Evolutionary conservation across 2,113 vertebrate genomes (phyloP), one percentile per base, ranked within the genome.

Genomic region (Burhinus oedicnemus): DNA sequence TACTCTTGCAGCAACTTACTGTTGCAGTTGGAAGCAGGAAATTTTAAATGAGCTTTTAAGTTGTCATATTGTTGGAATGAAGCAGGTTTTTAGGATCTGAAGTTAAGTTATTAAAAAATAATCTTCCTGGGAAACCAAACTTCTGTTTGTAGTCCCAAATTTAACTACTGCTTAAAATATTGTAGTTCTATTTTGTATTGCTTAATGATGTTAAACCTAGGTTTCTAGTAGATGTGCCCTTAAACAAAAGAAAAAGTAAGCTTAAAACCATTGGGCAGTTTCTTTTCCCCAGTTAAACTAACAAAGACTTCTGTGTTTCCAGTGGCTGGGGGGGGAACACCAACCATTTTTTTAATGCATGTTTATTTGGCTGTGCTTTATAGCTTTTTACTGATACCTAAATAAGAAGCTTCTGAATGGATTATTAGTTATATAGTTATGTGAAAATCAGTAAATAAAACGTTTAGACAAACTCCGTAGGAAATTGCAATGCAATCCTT

Each of bases 261-360:
- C n/a, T 88, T 70, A 45, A 80, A 86, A 57, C 15, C 21, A 60
- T 81, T 55, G 8, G 15, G 26, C 55, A 60, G 23, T 38, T 81
- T 34, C 19, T 40, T 55, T 55, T 47, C n/a, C 23, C 2, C 5
- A 25, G 18, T 38, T 36, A 76, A 71, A 44, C 7, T 29, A 14
- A 32, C 26, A 76, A 8, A 18, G 5, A 65, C 15, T 49, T 19
- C 18, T 45, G 10, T n/a, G 4, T 83, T 72, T 64, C 44, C 5
- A 25, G 29, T 80, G 15, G 32, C 38, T 49, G 47, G 22, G 47
- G 47, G 21, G 21, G 9, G 11, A 49, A 22, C 22, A 49, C 21
- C 21, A 49, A 47, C 8, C 0, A 0, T 49, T 9, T 58, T 62
- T 87, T 64, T 62, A 52, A 7, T 19, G 40, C 11, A 7, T 22